Evolutionary conservation across 2,797 vertebrate species (phyloP).

Genomic region (Eulemur rubriventer): DNA sequence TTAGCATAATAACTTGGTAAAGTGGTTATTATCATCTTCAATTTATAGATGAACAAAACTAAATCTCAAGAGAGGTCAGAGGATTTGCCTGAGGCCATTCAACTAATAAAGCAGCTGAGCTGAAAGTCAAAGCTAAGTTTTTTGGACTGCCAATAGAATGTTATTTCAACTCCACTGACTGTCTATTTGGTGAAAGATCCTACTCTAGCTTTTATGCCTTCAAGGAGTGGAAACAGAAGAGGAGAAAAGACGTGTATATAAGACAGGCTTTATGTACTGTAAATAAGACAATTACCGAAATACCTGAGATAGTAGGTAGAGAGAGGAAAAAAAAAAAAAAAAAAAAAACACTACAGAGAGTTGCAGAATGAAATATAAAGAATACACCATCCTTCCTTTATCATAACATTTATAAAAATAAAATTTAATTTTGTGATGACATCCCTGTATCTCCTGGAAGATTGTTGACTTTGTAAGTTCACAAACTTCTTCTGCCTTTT

Average conservation of each 20-base stretch:
- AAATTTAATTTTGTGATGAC: not conserved
- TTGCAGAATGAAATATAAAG: not conserved
- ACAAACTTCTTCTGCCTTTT: not conserved
- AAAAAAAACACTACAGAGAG: not conserved
- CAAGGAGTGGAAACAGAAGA: not conserved
- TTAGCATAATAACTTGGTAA: not conserved
- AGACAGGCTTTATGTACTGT: too few relatives aligned
- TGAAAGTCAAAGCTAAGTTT: not conserved
- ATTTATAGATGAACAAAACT: not conserved
- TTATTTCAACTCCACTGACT: not conserved
- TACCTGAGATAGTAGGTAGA: not conserved
- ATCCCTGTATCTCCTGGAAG: not conserved
- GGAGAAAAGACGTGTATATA: not conserved
- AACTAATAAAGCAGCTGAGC: not conserved
- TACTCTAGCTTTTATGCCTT: not conserved
- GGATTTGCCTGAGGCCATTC: not conserved
- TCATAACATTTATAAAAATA: not conserved
- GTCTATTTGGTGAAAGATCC: not conserved
- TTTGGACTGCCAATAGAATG: not conserved
- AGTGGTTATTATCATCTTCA: not conserved
- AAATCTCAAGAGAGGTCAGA: not conserved
- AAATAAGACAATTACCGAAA: not conserved
- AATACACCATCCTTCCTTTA: not conserved
- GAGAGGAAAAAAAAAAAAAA: not conserved
- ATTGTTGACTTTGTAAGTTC: not conserved